Evolutionary conservation across 2,888 invertebrate species (phyloP).

Genomic region (Aphidius colemani): DNA sequence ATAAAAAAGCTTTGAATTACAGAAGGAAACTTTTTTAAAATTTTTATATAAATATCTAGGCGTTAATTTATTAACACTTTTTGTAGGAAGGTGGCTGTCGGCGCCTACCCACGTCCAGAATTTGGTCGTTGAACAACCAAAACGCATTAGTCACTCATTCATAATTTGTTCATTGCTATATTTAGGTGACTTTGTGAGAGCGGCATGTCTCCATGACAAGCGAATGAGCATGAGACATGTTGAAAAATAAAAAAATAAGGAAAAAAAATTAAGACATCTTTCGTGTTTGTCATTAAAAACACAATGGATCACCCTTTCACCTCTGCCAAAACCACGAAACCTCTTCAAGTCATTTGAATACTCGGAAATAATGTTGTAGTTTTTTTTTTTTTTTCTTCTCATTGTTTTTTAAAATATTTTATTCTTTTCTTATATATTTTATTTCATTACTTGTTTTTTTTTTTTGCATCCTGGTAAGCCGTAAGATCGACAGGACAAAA

Average conservation of each 20-base stretch:
- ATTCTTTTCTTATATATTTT: no score
- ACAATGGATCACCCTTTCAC: no score
- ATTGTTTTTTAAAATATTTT: no score
- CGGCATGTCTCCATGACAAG: not conserved
- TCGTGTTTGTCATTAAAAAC: no score
- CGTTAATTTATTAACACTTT: conserved; percentile 42
- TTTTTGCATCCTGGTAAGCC: not conserved
- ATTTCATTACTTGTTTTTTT: no score
- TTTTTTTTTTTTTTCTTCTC: no score
- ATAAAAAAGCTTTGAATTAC: no score
- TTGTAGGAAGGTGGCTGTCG: conserved; percentile 29
- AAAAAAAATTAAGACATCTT: no score
- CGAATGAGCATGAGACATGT: conserved; percentile 15
- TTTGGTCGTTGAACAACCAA: conserved; percentile 31
- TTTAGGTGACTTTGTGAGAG: conserved; percentile 36
- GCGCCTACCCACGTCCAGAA: conserved; percentile 22
- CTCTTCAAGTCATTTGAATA: not conserved
- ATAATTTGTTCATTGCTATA: conserved; percentile 51
- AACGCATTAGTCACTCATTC: conserved; percentile 46
- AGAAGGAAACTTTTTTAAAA: no score
- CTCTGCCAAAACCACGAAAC: no score
- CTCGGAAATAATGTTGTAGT: not conserved
- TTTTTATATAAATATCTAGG: conserved; percentile 2
- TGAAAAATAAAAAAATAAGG: no score
- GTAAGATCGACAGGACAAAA: conserved; percentile 22